Percentiles rank a stretch among this genome's conserved stretches.
Evolutionary conservation across 2,113 vertebrate genomes (phyloP).

Genomic region (Narcine bancroftii): DNA sequence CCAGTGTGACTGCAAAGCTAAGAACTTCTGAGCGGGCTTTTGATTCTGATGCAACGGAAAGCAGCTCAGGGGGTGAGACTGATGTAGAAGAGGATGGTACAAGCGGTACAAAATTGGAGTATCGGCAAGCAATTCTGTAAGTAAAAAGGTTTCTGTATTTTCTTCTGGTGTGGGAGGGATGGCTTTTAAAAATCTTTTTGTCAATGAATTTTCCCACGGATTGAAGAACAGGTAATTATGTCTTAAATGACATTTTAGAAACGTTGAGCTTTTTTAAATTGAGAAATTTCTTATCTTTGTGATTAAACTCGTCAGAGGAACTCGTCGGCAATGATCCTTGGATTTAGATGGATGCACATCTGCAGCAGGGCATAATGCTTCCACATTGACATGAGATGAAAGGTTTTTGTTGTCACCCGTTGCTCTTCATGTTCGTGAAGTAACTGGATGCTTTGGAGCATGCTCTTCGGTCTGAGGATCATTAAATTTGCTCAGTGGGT

Average conservation of each 20-base stretch:
- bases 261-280: not conserved
- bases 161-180: not conserved
- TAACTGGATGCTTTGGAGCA: not conserved
- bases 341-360: not conserved
- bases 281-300: not conserved
- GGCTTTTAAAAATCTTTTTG: not conserved
- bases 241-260: not conserved
- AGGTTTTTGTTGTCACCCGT: not conserved
- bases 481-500: not conserved
- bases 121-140: constrained; percentile 29
- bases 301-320: too few species aligned
- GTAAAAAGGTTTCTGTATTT: not conserved
- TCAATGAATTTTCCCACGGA: not conserved
- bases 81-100: constrained; percentile 43
- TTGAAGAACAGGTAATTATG: not conserved
- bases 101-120: not conserved
- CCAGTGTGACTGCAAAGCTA: constrained; percentile 47
- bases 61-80: constrained; percentile 47
- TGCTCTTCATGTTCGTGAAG: not conserved
- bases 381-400: not conserved
- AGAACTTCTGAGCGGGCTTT: constrained; percentile 48
- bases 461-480: not conserved
- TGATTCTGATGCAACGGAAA: constrained; percentile 55
- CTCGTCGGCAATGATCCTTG: too few species aligned
- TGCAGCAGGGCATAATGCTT: not conserved